Conservation (phyloP, 1,140 invertebrate species). For the Drosophila baimaii region DNA sequence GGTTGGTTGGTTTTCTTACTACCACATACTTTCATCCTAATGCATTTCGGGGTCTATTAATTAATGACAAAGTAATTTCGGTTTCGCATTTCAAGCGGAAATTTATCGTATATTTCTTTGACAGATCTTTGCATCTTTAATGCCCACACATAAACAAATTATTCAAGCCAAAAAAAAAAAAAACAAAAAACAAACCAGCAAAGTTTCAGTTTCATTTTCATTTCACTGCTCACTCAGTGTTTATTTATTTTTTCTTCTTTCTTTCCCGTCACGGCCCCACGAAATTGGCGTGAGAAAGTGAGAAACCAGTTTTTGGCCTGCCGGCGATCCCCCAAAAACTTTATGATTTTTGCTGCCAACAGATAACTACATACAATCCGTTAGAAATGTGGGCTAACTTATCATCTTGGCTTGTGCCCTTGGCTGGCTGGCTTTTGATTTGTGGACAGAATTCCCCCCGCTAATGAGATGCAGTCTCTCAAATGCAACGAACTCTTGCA, state of each 20-base stretch:
- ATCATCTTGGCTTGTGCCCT: slow-evolving; percentile 35
- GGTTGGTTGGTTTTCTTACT: not conserved
- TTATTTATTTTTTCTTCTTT: slow-evolving; percentile 7
- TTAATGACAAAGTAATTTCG: slow-evolving; percentile 51
- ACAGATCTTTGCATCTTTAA: slow-evolving; percentile 57
- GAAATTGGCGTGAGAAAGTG: slow-evolving; percentile 80
- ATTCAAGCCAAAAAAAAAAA: slow-evolving; percentile 24
- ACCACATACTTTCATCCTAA: slow-evolving; percentile 16
- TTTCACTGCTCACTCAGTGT: slow-evolving; percentile 24
- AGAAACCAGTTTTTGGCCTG: slow-evolving; percentile 64
- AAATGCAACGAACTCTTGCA: slow-evolving; percentile 28
- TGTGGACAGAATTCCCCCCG: slow-evolving; percentile 31
- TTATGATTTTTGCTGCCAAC: slow-evolving; percentile 9
- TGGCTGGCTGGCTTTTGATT: slow-evolving; percentile 35
- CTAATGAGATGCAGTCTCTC: slow-evolving; percentile 50
- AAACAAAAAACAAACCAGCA: no score
- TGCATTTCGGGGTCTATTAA: slow-evolving; percentile 38
- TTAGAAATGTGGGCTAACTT: slow-evolving; percentile 44
- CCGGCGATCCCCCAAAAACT: not conserved
- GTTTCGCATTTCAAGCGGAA: slow-evolving; percentile 60
- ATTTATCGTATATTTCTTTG: slow-evolving; percentile 56
- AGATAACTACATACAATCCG: slow-evolving; percentile 19
- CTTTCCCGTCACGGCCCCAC: slow-evolving; percentile 48
- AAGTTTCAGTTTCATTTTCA: slow-evolving; percentile 32
- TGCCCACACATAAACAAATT: slow-evolving; percentile 23